These are phyloP conservation scores for Lepisosteus oculatus DNA, from an alignment of 2,113 vertebrate species.

Conservation along the genomic window DNA sequence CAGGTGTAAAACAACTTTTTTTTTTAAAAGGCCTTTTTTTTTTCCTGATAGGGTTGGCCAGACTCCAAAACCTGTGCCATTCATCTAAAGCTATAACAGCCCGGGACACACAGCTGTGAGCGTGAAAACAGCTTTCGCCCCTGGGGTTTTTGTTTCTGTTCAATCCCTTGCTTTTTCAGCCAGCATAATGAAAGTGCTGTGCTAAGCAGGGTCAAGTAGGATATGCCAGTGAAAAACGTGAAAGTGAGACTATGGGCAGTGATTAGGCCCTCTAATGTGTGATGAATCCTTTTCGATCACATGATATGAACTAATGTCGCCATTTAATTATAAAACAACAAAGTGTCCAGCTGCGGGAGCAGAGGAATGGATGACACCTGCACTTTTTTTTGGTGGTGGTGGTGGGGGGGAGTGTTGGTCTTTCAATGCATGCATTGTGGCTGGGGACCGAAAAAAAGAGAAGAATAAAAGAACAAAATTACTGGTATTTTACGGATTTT, in stretches of 20 bases:
- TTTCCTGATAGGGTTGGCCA: slow-evolving; percentile 64
- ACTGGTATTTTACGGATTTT: neutral
- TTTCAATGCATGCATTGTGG: slow-evolving; percentile 50
- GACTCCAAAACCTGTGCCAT: slow-evolving; percentile 78
- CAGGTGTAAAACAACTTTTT: slow-evolving; percentile 33
- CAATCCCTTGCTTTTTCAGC: slow-evolving; percentile 81
- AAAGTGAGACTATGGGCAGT: slow-evolving; percentile 76
- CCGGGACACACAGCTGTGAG: slow-evolving; percentile 51
- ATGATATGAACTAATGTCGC: slow-evolving; percentile 85
- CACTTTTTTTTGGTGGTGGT: slow-evolving; percentile 60
- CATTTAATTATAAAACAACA: slow-evolving; percentile 84
- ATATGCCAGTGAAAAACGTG: slow-evolving; percentile 67
- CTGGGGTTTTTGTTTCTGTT: slow-evolving; percentile 77
- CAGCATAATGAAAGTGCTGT: slow-evolving; percentile 83
- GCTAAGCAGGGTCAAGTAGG: slow-evolving; percentile 88
- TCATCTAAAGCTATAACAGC: slow-evolving; percentile 62
- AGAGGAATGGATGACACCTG: slow-evolving; percentile 81
- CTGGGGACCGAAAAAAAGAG: slow-evolving; percentile 16
- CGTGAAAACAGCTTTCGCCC: slow-evolving; percentile 83
- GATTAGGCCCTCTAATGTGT: slow-evolving; percentile 78
- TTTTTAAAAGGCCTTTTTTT: slow-evolving; percentile 65
- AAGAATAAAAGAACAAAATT: slow-evolving; percentile 5
- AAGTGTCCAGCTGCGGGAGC: slow-evolving; percentile 61
- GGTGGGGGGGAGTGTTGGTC: slow-evolving; percentile 46
- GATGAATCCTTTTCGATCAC: slow-evolving; percentile 81